Evolutionary conservation across 2,797 vertebrate species (phyloP), one percentile per base, ranked within the genome.

Genomic region (Hirundo rustica): DNA sequence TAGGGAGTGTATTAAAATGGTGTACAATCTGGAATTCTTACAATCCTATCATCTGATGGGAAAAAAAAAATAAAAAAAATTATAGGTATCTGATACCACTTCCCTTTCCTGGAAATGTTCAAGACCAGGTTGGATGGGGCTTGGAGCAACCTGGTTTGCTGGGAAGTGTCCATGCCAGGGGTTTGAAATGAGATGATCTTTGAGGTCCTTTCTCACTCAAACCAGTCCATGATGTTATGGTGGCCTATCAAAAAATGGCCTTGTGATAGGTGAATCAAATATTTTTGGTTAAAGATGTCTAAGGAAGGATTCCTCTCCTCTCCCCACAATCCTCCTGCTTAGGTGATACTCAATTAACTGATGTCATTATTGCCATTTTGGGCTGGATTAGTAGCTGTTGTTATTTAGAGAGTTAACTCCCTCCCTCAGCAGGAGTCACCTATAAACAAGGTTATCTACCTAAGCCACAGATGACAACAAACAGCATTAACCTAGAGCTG

Each of bases 21-120:
- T n/a, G 16, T 42, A 29, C 48, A 64, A 2, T 26, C 44, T 21
- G 8, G 32, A 85, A 61, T 42, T 44, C 11, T 73, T 53, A 26
- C 4, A 60, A n/a, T 36, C 10, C 5, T 65, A 30, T 10, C 12
- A 65, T 10, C 5, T 55, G 9, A 17, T 19, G 11, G 1, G 51
- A 45, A 50, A 17, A 70, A n/a, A 44, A 50, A 17, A 70, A n/a
- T 44, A 27, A 13, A 50, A 27, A n/a, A n/a, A 27, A 47, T 26
- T 4, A 26, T 21, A 8, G 4, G 3, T 22, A 8, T 65, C 6
- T 71, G n/a, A 40, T 32, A 16, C 2, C 5, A 38, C 0, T 0
- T 40, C 16, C 26, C 5, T 17, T 48, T 51, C 18, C 30, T 60
- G 47, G 40, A 60, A 54, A 47, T 36, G 17, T 29, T 66, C 47